Percentiles rank a stretch among this genome's conserved stretches.
phyloP scores from a whole-genome alignment of 2,888 invertebrate species.

The Cylloceria caligata region DNA sequence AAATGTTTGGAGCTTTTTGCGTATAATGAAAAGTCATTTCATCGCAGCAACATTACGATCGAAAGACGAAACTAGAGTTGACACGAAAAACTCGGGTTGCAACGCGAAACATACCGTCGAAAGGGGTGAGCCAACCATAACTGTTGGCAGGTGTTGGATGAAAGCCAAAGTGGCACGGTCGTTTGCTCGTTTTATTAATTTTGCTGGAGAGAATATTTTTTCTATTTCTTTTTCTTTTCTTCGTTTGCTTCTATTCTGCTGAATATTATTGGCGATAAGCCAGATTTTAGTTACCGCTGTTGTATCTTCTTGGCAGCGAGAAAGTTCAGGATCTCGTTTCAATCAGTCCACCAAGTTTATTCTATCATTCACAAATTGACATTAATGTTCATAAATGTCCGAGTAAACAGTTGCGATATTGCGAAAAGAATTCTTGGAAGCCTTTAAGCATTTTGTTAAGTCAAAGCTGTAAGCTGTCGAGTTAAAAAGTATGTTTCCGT shows the following conservation, averaged over 20 bases:
- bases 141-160: constrained; percentile 58
- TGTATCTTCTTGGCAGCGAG: background rate
- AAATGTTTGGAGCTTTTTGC: constrained; percentile 6
- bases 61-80: background rate
- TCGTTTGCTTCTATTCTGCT: background rate
- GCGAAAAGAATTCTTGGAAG: background rate
- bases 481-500: background rate
- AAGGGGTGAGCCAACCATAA: constrained; percentile 37
- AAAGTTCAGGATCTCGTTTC: too few relatives aligned
- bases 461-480: background rate
- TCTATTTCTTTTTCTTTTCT: background rate
- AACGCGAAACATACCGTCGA: background rate
- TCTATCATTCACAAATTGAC: constrained; percentile 3
- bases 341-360: background rate
- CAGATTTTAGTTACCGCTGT: constrained; percentile 36
- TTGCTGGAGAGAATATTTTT: constrained; percentile 45
- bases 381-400: constrained; percentile 21
- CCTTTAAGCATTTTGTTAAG: background rate
- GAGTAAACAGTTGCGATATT: background rate
- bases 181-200: constrained; percentile 56
- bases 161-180: constrained; percentile 56
- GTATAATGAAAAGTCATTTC: constrained; percentile 33
- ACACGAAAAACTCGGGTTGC: constrained; percentile 22
- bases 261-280: constrained; percentile 40
- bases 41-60: background rate